Base-by-base conservation (phyloP, 2,888 invertebrate species). In the Sesia bembeciformis region DNA sequence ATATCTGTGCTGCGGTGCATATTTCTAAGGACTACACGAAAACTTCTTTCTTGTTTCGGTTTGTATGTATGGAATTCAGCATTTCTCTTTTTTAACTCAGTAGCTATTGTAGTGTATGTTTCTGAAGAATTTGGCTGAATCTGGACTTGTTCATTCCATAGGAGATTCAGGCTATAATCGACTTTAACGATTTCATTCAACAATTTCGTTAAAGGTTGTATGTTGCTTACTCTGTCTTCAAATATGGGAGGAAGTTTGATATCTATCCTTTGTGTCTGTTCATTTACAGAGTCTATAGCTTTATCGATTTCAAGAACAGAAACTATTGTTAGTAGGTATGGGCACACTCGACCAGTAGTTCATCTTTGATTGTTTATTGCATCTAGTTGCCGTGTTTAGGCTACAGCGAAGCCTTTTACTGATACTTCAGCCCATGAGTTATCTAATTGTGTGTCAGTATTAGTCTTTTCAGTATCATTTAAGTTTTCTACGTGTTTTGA, bases 41-140 rank as follows among this genome's bases (percentile, higher is more conserved):
- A 59, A 6, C 46, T 43, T 4, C 59, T 49, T n/a, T 59, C 57
- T 51, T 56, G 54, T 53, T 60, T 62, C 3, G 57, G 54, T 49
- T 53, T 58, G 49, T 60, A 62, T 0, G 58, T 59, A 40, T 58
- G 56, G 39, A 56, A 60, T 40, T 60, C 57, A 40, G 58, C 61
- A 1, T 55, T 49, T n/a, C 53, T 56, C 57, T 4, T 43, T 40
- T 50, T 56, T 43, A 59, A 49, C 2, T 57, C 8, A 52, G 56
- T 55, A 6, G 52, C 52, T 7, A 57, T 52, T 46, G 40, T 53
- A n/a, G 43, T 53, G 51, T 57, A 60, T 3, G 39, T 4, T 52
- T 56, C 57, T 7, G 52, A 7, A 39, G 42, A 5, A 40, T 57
- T 60, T 1, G 53, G 39, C 40, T 53, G 54, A 4, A 56, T 55